These are phyloP conservation scores for Pelusios castaneus DNA, from an alignment of 2,113 vertebrate species.

Conservation along the genomic window DNA sequence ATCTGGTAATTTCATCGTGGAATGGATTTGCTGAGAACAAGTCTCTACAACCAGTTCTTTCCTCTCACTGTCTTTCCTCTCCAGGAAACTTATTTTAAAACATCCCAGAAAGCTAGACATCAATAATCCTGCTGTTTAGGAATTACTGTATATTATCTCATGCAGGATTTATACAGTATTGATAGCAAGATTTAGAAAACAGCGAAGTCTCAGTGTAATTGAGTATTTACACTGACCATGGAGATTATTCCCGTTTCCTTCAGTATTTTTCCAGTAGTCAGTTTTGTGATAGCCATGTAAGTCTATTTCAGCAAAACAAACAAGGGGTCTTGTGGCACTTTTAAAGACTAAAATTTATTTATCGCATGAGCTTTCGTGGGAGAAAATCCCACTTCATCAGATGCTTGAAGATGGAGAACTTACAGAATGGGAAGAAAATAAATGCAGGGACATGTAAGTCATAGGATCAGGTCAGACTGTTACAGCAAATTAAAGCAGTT, in stretches of 20 bases:
- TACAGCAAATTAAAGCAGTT: too few species aligned
- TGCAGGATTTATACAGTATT: not conserved
- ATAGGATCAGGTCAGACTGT: too few species aligned
- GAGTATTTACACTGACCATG: accelerated
- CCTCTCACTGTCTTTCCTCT: not conserved
- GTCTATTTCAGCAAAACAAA: too few species aligned
- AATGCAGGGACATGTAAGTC: too few species aligned
- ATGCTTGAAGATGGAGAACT: too few species aligned
- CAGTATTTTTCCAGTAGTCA: not conserved
- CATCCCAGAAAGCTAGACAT: not conserved
- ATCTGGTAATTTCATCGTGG: not conserved
- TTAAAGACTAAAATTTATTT: too few species aligned
- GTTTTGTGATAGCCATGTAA: too few species aligned
- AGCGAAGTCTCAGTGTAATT: not conserved
- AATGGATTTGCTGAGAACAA: accelerated
- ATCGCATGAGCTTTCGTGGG: too few species aligned
- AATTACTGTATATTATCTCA: not conserved
- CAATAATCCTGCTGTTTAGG: accelerated
- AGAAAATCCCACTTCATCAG: too few species aligned
- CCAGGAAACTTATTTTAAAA: not conserved
- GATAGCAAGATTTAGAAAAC: not conserved
- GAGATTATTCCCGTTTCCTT: not conserved
- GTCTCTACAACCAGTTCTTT: accelerated
- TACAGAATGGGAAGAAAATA: too few species aligned
- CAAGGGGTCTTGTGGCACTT: too few species aligned